phyloP scores from a whole-genome alignment of 2,797 vertebrate species.

The Ciconia nigra region DNA sequence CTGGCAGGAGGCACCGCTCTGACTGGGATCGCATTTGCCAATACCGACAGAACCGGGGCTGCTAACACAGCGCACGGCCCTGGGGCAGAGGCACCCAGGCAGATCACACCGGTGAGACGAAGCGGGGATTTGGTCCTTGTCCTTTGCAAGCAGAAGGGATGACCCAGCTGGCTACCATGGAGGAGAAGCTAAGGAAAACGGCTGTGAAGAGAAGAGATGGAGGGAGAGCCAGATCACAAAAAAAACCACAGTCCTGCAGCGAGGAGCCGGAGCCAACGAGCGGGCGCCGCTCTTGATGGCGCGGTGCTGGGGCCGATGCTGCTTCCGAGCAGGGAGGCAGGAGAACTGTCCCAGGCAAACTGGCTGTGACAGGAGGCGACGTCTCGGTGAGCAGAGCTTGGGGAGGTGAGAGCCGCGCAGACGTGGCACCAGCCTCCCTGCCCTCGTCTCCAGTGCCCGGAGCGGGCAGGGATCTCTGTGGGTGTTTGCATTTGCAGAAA shows the following conservation, averaged over 20 bases:
- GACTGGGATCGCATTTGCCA: not conserved
- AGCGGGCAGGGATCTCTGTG: not conserved
- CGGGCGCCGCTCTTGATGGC: rapidly evolving
- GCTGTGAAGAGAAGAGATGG: not conserved
- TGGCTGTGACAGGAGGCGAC: not conserved
- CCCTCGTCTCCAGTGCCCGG: rapidly evolving
- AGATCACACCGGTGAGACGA: not conserved
- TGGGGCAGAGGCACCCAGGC: not conserved
- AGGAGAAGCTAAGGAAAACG: not conserved
- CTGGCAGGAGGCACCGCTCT: not conserved
- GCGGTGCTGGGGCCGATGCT: not conserved
- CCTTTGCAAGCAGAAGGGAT: not conserved
- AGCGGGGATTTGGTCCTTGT: not conserved
- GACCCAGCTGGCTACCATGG: not conserved
- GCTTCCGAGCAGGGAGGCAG: not conserved
- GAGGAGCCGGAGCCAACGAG: not conserved
- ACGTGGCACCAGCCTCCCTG: not conserved
- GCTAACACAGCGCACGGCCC: rapidly evolving
- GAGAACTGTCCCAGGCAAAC: not conserved
- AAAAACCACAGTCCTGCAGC: rapidly evolving
- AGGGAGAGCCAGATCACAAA: not conserved
- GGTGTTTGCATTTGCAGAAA: not conserved
- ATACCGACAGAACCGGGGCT: not conserved
- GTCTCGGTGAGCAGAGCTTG: not conserved
- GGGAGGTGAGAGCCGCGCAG: not conserved